Evolutionary conservation across 1,140 invertebrate genomes (phyloP).

Genomic region (Papilio polytes): DNA sequence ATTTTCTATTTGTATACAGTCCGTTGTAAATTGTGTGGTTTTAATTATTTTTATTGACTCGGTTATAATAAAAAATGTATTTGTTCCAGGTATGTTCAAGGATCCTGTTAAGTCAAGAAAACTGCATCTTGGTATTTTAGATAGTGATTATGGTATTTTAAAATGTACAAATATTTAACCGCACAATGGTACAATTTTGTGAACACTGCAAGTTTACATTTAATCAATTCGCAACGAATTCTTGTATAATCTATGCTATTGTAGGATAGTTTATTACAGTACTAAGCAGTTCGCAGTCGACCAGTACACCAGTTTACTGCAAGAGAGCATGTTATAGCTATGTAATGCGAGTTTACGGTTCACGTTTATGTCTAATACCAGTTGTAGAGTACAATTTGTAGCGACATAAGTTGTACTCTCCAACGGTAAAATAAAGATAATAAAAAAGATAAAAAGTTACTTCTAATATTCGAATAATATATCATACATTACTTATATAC

Average conservation of each 20-base stretch:
- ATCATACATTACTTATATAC: too few species aligned
- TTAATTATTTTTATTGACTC: too few species aligned
- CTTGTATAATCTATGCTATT: background rate
- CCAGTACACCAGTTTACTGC: background rate
- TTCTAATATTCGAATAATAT: too few species aligned
- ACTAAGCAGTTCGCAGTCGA: background rate
- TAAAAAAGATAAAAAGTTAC: too few species aligned
- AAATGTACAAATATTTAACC: background rate
- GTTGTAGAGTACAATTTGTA: background rate
- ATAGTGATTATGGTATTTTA: background rate
- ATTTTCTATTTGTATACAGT: background rate
- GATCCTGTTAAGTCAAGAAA: background rate
- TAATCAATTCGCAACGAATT: background rate
- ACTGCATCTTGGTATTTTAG: background rate
- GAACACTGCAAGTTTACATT: background rate
- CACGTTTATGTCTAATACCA: conserved; percentile 7
- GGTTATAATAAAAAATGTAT: background rate
- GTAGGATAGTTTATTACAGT: background rate
- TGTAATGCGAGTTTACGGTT: conserved; percentile 11
- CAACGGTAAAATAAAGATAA: too few species aligned
- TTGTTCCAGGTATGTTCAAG: background rate
- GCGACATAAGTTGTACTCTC: background rate
- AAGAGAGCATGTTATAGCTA: background rate
- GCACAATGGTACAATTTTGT: background rate
- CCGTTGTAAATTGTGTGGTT: too few species aligned